phyloP scores from a whole-genome alignment of 2,797 vertebrate genomes.

The Benthosema pterotum region DNA sequence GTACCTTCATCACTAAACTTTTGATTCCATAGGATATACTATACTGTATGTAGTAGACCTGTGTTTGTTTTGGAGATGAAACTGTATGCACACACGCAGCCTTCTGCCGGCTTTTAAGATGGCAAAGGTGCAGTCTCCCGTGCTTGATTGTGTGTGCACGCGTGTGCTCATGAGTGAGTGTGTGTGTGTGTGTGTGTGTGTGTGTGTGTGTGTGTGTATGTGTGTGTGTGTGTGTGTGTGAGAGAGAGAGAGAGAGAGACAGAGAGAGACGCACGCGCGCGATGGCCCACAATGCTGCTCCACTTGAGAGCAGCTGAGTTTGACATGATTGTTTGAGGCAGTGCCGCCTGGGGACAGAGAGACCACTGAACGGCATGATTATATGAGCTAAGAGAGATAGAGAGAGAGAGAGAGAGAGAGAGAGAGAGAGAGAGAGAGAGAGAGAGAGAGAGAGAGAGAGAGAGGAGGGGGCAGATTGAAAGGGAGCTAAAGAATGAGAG shows the following conservation, averaged over 20 bases:
- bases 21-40: too few species aligned
- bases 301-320: constrained; percentile 66
- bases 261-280: constrained; percentile 1
- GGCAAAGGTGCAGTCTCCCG: too few species aligned
- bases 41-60: too few species aligned
- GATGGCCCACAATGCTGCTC: constrained; percentile 45
- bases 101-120: not conserved
- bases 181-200: constrained; percentile 24
- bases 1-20: too few species aligned
- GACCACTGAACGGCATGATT: constrained; percentile 70
- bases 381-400: constrained; percentile 76
- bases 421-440: not conserved
- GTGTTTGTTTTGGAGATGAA: too few species aligned
- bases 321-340: constrained; percentile 79
- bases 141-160: not conserved
- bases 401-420: constrained; percentile 11
- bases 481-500: not conserved
- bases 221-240: not conserved
- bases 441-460: constrained; percentile 9
- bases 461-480: not conserved
- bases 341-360: constrained; percentile 68
- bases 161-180: constrained; percentile 6
- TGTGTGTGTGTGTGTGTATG: constrained; percentile 12
- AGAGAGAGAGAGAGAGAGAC: constrained; percentile 1
- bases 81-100: too few species aligned